Percentiles rank a stretch among this genome's conserved stretches.
Evolutionary conservation across 2,888 invertebrate genomes (phyloP).

Genomic region (Graphium colonna): DNA sequence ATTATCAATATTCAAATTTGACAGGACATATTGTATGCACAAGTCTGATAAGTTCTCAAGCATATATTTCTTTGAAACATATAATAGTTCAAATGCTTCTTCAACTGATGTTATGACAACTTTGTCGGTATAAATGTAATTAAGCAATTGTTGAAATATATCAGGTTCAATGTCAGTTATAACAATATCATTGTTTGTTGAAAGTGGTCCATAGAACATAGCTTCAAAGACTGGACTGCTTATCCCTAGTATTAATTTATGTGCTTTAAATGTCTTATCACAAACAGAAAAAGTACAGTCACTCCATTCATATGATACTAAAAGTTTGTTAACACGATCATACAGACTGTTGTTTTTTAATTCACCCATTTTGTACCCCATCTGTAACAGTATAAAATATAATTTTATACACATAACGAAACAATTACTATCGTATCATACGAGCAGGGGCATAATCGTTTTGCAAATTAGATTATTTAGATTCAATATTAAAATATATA

Average conservation of each 20-base stretch:
- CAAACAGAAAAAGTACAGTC: conserved; percentile 81
- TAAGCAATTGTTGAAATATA: conserved; percentile 80
- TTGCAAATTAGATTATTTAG: conserved; percentile 14
- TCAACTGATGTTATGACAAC: conserved; percentile 75
- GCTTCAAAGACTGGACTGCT: conserved; percentile 85
- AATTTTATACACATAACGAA: not conserved
- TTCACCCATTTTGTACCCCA: conserved; percentile 54
- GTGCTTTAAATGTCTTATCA: conserved; percentile 75
- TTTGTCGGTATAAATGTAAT: conserved; percentile 82
- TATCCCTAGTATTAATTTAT: conserved; percentile 82
- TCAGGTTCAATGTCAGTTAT: conserved; percentile 81
- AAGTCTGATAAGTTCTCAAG: conserved; percentile 71
- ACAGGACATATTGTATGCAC: conserved; percentile 76
- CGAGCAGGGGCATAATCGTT: not conserved
- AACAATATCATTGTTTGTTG: conserved; percentile 66
- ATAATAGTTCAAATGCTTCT: conserved; percentile 82
- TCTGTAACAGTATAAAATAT: conserved; percentile 50
- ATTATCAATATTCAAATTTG: conserved; percentile 78
- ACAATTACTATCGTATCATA: conserved; percentile 4
- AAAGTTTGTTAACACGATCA: conserved; percentile 67
- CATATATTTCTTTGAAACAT: conserved; percentile 84
- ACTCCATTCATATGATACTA: conserved; percentile 76
- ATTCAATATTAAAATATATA: not conserved
- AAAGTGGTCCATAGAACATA: conserved; percentile 83
- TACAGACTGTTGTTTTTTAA: conserved; percentile 57